phyloP scores from a whole-genome alignment of 2,797 vertebrate species.

The Serranus cabrilla region DNA sequence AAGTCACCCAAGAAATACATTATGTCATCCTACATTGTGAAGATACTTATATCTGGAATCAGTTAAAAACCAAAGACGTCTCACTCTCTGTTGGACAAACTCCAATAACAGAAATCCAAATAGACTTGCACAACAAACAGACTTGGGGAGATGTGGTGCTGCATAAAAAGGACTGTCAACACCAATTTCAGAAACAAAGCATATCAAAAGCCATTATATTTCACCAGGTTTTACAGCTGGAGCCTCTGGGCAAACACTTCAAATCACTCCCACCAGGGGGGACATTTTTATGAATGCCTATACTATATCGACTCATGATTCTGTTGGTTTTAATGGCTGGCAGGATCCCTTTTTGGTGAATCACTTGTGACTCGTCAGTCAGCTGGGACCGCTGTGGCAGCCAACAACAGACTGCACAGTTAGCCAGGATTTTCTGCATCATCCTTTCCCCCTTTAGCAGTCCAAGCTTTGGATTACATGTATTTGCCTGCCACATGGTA shows the following conservation, averaged over 20 bases:
- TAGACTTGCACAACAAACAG: constrained; percentile 5
- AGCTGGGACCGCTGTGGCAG: constrained; percentile 52
- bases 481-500: constrained; percentile 61
- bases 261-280: background rate
- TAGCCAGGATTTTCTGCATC: constrained; percentile 77
- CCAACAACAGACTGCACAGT: constrained; percentile 45
- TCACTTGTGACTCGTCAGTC: constrained; percentile 67
- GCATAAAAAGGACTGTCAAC: constrained; percentile 13
- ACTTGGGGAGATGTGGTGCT: constrained; percentile 1
- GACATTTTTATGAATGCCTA: background rate
- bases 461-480: constrained; percentile 58
- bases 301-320: constrained; percentile 17
- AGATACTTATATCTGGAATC: background rate
- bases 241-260: background rate
- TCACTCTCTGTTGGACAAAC: background rate
- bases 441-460: constrained; percentile 51
- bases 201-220: constrained; percentile 7
- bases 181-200: constrained; percentile 16
- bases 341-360: constrained; percentile 41
- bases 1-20: no score
- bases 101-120: constrained; percentile 18
- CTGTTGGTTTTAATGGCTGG: constrained; percentile 40
- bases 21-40: background rate
- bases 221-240: background rate
- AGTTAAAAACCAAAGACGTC: background rate